Conservation (phyloP, 2,888 invertebrate species). For the Epinotia brunnichana region DNA sequence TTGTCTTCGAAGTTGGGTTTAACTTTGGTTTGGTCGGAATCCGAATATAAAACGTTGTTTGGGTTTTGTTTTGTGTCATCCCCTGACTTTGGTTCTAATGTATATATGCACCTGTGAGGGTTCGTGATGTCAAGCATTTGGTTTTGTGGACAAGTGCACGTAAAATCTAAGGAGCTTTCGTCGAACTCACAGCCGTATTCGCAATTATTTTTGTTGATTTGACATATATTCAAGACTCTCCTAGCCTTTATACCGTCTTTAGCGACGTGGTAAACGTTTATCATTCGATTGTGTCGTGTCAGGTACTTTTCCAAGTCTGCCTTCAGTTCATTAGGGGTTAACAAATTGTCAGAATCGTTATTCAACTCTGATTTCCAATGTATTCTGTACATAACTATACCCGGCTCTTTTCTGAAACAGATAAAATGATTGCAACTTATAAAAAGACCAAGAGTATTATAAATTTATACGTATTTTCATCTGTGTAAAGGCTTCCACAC, state of each 20-base stretch:
- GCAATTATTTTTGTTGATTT: conserved; percentile 86
- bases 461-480: no score
- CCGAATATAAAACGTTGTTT: conserved; percentile 55
- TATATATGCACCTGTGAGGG: conserved; percentile 73
- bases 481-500: no score
- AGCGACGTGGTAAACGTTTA: conserved; percentile 80
- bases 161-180: conserved; percentile 84
- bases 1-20: conserved; percentile 59
- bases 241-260: conserved; percentile 68
- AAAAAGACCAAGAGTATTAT: not conserved
- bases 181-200: conserved; percentile 87
- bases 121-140: conserved; percentile 69
- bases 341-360: conserved; percentile 72
- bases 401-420: conserved; percentile 85
- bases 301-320: conserved; percentile 79
- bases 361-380: conserved; percentile 85
- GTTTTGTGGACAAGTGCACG: conserved; percentile 86
- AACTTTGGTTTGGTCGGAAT: conserved; percentile 57
- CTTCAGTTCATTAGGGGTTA: conserved; percentile 76
- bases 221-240: conserved; percentile 86
- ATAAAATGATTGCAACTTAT: not conserved
- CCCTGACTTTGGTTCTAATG: conserved; percentile 55
- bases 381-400: conserved; percentile 86
- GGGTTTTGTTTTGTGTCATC: conserved; percentile 53
- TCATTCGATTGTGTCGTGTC: conserved; percentile 77